Percentiles rank a stretch among this genome's conserved stretches.
phyloP scores from a whole-genome alignment of 2,888 invertebrate genomes.

The Eupithecia dodoneata region DNA sequence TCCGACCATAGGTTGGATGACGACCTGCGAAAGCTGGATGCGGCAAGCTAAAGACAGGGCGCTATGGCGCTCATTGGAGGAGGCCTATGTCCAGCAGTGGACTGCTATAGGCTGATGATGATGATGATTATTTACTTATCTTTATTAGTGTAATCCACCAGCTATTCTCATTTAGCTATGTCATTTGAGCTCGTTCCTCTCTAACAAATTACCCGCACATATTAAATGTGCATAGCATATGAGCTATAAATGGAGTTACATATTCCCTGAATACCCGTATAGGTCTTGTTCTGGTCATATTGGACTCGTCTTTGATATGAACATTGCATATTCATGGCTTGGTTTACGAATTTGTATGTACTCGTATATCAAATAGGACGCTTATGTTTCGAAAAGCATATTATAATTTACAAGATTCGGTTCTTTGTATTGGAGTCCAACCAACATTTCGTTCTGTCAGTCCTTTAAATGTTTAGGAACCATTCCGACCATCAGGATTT shows the following conservation, averaged over 20 bases:
- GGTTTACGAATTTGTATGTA: not conserved
- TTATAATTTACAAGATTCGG: not conserved
- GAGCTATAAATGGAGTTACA: constrained; percentile 24
- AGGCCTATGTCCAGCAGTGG: too few species aligned
- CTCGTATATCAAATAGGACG: not conserved
- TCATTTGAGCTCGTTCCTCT: constrained; percentile 14
- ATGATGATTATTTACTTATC: not conserved
- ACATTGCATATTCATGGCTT: constrained; percentile 6
- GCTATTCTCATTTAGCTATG: constrained; percentile 8
- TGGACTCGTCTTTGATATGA: constrained; percentile 7
- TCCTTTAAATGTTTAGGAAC: not conserved
- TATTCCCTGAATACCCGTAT: constrained; percentile 19
- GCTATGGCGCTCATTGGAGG: too few species aligned
- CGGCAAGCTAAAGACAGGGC: too few species aligned
- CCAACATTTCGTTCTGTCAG: not conserved
- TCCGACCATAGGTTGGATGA: too few species aligned
- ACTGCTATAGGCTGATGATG: too few species aligned
- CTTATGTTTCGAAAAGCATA: not conserved
- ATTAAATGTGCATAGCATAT: constrained; percentile 19
- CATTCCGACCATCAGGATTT: too few species aligned
- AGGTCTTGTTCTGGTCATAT: constrained; percentile 6
- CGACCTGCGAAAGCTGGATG: too few species aligned
- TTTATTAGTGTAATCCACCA: not conserved
- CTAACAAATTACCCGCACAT: constrained; percentile 26
- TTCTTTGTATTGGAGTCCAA: not conserved